Conservation (phyloP, 2,113 vertebrate genomes). For the Cariama cristata region DNA sequence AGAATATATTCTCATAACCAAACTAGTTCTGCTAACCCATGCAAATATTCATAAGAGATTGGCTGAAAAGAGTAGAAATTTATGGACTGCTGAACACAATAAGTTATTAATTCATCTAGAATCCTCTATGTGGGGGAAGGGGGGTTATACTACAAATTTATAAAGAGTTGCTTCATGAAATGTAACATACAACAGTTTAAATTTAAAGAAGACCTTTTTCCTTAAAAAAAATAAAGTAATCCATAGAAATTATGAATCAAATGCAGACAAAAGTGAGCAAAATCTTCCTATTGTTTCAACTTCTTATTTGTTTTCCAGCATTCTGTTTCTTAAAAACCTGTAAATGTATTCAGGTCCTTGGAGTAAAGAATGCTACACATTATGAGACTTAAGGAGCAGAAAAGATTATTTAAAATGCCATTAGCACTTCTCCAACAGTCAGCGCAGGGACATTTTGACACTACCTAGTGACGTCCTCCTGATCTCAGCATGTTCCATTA, state of each 20-base stretch:
- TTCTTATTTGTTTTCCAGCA: neutral
- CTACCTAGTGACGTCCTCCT: neutral
- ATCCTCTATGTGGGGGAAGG: neutral
- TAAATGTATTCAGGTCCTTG: neutral
- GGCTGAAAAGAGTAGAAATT: slow-evolving; percentile 50
- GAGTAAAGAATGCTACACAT: neutral
- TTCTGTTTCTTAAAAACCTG: slow-evolving; percentile 23
- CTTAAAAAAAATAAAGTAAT: neutral
- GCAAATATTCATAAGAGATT: slow-evolving; percentile 45
- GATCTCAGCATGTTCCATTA: slow-evolving; percentile 29
- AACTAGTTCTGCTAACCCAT: slow-evolving; percentile 66
- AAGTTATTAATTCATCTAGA: slow-evolving; percentile 44
- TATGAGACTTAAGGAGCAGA: neutral
- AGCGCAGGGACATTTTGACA: slow-evolving; percentile 8
- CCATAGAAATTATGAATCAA: neutral
- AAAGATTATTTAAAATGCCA: slow-evolving; percentile 37
- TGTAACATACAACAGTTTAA: neutral
- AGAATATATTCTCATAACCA: slow-evolving; percentile 53
- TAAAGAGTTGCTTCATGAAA: neutral
- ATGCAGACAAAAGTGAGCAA: neutral
- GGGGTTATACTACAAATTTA: neutral
- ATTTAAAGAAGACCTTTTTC: neutral
- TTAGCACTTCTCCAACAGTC: slow-evolving; percentile 15
- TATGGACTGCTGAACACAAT: slow-evolving; percentile 53
- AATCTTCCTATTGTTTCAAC: neutral